Evolutionary conservation across 2,888 invertebrate species (phyloP), one percentile per base, ranked within the genome.

Genomic region (Drosophila algonquin): DNA sequence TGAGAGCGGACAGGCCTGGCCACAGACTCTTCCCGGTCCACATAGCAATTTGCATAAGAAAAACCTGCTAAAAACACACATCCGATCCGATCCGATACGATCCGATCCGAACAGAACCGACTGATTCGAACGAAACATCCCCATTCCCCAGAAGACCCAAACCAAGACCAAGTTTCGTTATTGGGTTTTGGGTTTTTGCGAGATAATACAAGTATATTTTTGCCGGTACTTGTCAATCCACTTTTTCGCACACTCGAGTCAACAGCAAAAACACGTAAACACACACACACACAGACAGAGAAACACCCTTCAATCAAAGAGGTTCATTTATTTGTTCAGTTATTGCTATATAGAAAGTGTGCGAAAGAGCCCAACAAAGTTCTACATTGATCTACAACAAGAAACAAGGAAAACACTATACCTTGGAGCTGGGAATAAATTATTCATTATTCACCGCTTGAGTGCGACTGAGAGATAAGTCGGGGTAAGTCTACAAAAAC

Each of bases 101-200:
- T 24, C 0, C 24, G 24, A 24, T 24, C 24, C 24, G 24, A 24
- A 5, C 24, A 2, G 47, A 16, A 5, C 24, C 24, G 47, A 16
- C n/a, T 40, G 40, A 32, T 30, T 48, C 40, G 16, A 65, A 56
- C 32, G 32, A 56, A 56, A 67, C 68, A 57, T 57, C 44, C 48
- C 32, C 32, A 12, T 35, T 35, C 35, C 35, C 35, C n/a, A 40
- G 14, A 24, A 24, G 40, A 40, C 6, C 7, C 40, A 40, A 68
- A 45, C n/a, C 40, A 40, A 68, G 45, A 51, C 45, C 69, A 50
- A 44, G 60, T 69, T 69, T 48, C 60, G 60, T 69, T 73, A 2
- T 47, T 21, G 50, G 44, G 24, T 57, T 65, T 47, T 47, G 48
- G 51, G 40, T 40, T 10, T 32, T 9, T 9, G 9, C 32, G 9